Evolutionary conservation across 92 coral and sea anemone species (phyloP), one percentile per base, ranked within the genome.

Genomic region (Phenganax stokvisi): DNA sequence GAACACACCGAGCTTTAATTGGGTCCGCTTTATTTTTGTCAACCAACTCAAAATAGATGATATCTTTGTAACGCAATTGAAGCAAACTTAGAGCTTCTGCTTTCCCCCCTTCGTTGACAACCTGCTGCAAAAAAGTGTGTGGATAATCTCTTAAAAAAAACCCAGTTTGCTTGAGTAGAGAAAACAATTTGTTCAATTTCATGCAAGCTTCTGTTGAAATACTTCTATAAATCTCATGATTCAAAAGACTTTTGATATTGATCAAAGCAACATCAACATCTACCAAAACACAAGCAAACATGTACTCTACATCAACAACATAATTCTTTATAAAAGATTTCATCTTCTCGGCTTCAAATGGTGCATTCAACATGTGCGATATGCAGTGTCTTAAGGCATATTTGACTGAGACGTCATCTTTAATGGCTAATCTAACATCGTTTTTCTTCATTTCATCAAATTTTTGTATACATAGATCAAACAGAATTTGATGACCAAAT

Each of bases 361-460:
- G 30, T 63, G 64, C 74, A 16, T 84, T 83, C 16, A 74, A 56
- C 75, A 84, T 67, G 74, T 89, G 91, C 66, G 56, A 53, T 64
- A 82, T 64, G 37, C 91, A 89, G 31, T 86, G 84, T 77, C 83
- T 87, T 52, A 89, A 79, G 12, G 91, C 89, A 72, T 89, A 89
- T 37, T 64, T 66, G 57, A 82, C 85, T 47, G 84, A 86, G 9
- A 84, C 58, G 6, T 82, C 58, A 16, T 65, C 67, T 8, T n/a
- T 59, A 20, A 20, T 20, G 47, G 8, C 25, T 3, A 80, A 57
- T 62, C 77, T 8, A 44, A 74, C 56, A 74, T 16, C 63, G 70
- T 69, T 7, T 9, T 17, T 10, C 87, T 67, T 15, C 51, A 51
- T 30, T 85, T 71, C 56, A 87, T 61, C 51, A 75, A 58, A 10